Conservation (phyloP, 92 coral and sea anemone species). For the Meandrina meandrites region DNA sequence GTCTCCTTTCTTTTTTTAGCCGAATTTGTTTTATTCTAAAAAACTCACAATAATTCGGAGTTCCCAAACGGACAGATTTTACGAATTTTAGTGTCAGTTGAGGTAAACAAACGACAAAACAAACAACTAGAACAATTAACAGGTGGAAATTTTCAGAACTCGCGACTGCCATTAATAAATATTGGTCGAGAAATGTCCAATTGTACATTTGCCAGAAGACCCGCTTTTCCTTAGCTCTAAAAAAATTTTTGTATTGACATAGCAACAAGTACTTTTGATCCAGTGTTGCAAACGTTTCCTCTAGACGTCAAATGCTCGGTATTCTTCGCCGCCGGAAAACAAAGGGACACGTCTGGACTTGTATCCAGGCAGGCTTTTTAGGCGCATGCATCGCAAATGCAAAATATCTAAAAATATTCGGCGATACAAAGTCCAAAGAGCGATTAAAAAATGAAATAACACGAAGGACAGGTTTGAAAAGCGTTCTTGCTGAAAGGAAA, state of each 20-base stretch:
- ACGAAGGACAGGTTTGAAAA: background rate
- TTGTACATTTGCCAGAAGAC: background rate
- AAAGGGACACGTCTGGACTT: conserved; percentile 29
- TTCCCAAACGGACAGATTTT: background rate
- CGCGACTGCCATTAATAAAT: background rate
- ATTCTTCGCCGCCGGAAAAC: background rate
- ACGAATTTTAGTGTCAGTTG: background rate
- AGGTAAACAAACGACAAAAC: background rate
- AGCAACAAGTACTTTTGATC: conserved; percentile 5
- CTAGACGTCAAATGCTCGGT: background rate
- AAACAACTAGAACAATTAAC: background rate
- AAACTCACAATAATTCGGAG: background rate
- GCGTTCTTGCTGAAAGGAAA: conserved; percentile 13
- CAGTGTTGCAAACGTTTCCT: background rate
- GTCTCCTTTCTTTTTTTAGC: background rate
- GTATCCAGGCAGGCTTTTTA: conserved; percentile 4
- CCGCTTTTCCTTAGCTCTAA: background rate
- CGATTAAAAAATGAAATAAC: background rate
- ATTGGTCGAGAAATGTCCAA: conserved; percentile 6
- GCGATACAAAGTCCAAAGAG: conserved; percentile 13
- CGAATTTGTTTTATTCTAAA: background rate
- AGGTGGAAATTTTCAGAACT: conserved; percentile 8
- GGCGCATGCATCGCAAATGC: background rate
- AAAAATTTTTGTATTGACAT: conserved; percentile 11
- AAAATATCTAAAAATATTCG: background rate